These are phyloP conservation scores for Rosalia funebris DNA, from an alignment of 2,888 invertebrate genomes.

Conservation along the genomic window DNA sequence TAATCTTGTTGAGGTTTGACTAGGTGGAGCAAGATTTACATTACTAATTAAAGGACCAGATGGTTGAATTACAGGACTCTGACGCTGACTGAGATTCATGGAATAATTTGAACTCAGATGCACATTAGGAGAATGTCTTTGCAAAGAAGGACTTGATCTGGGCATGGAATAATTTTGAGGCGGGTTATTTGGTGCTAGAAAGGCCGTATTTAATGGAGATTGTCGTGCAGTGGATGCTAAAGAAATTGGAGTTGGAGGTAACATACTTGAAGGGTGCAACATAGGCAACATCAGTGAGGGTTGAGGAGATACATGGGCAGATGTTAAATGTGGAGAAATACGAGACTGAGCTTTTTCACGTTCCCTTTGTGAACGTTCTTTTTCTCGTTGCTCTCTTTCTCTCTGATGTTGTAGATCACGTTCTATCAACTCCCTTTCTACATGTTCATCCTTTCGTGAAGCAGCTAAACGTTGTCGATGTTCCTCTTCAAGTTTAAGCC, in stretches of 20 bases:
- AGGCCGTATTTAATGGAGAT: slow-evolving; percentile 54
- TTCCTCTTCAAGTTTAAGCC: slow-evolving; percentile 77
- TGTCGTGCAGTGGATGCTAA: slow-evolving; percentile 57
- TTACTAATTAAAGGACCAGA: slow-evolving; percentile 60
- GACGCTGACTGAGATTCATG: slow-evolving; percentile 57
- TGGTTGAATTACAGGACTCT: slow-evolving; percentile 62
- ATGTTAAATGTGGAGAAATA: slow-evolving; percentile 59
- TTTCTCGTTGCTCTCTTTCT: slow-evolving; percentile 65
- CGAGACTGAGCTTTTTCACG: slow-evolving; percentile 64
- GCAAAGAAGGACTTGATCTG: slow-evolving; percentile 68
- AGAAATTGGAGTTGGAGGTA: slow-evolving; percentile 56
- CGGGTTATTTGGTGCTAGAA: slow-evolving; percentile 54
- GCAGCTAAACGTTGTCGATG: slow-evolving; percentile 67
- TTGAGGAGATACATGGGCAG: slow-evolving; percentile 59
- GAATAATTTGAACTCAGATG: slow-evolving; percentile 54
- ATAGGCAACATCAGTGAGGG: slow-evolving; percentile 57
- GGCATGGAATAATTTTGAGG: slow-evolving; percentile 54
- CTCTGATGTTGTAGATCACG: slow-evolving; percentile 63
- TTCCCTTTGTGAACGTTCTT: slow-evolving; percentile 66
- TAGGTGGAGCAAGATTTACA: slow-evolving; percentile 46
- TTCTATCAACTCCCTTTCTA: slow-evolving; percentile 66
- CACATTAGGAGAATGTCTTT: slow-evolving; percentile 66
- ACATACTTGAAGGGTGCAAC: slow-evolving; percentile 57
- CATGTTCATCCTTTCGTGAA: slow-evolving; percentile 65
- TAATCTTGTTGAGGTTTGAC: slow-evolving; percentile 37